A percentile compares a stretch with the other conserved stretches of the same genome.
Evolutionary conservation across 2,797 vertebrate species (phyloP).

Genomic region (Lacerta bilineata): DNA sequence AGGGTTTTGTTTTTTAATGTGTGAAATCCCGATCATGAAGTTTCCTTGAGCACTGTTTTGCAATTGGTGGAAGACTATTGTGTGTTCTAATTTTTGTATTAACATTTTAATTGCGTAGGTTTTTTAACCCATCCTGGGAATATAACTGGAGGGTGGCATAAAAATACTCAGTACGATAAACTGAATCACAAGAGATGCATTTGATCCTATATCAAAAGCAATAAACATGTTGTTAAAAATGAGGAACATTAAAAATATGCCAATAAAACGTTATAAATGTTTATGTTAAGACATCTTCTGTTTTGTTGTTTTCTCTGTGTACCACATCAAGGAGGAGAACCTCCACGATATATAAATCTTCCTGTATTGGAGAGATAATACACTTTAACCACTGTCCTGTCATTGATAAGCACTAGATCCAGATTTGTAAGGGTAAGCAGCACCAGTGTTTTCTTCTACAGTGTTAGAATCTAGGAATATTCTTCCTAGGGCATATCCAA

Average conservation of each 20-base stretch:
- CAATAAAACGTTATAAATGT: background rate
- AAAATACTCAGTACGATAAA: no score
- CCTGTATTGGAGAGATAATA: background rate
- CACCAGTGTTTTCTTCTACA: background rate
- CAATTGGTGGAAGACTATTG: background rate
- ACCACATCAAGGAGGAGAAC: background rate
- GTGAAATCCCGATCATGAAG: no score
- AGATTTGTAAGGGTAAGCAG: no score
- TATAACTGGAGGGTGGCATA: no score
- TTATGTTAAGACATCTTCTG: background rate
- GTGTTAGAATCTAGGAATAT: background rate
- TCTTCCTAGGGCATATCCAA: background rate
- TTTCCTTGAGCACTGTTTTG: no score
- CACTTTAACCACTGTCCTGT: background rate
- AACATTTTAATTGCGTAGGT: background rate
- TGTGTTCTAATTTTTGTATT: background rate
- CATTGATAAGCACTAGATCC: background rate
- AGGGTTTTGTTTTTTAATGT: no score
- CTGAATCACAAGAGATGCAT: no score
- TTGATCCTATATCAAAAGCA: no score
- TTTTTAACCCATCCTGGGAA: background rate
- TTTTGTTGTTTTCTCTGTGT: background rate
- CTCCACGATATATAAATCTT: background rate
- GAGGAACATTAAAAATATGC: background rate
- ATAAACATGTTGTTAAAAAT: no score